phyloP scores from a whole-genome alignment of 2,797 vertebrate species.

The Mormyrops attenuatus region DNA sequence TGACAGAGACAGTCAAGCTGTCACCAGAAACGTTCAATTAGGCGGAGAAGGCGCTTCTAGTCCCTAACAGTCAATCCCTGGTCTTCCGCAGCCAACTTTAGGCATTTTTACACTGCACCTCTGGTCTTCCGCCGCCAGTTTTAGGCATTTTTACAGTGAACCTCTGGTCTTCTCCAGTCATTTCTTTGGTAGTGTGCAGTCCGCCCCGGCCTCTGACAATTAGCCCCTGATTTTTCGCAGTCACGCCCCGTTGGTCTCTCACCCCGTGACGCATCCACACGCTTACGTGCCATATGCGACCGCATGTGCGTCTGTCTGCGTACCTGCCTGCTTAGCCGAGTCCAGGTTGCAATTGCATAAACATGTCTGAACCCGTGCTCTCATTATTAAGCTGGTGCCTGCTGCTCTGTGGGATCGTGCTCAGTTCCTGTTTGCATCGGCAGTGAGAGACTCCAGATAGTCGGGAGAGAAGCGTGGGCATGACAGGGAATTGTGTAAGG shows the following conservation, averaged over 20 bases:
- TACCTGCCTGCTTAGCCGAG: neutral
- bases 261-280: neutral
- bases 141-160: neutral
- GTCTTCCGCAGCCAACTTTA: neutral
- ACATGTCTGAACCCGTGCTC: too few relatives aligned
- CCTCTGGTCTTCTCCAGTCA: neutral
- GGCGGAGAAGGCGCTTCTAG: constrained; percentile 27
- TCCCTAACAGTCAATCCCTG: neutral
- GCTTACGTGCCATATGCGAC: neutral
- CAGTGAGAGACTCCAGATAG: neutral
- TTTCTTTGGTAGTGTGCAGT: neutral
- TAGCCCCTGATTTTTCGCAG: neutral
- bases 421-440: neutral
- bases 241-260: neutral
- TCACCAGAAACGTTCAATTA: constrained; percentile 41
- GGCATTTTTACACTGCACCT: neutral
- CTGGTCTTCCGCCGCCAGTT: neutral
- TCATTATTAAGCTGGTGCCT: neutral
- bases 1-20: constrained; percentile 30
- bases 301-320: neutral
- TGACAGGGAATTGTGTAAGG: neutral
- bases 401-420: neutral
- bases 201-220: neutral
- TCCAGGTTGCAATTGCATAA: neutral
- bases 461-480: neutral